These are phyloP conservation scores for Spodoptera littoralis DNA, from an alignment of 2,888 invertebrate genomes.

Conservation along the genomic window DNA sequence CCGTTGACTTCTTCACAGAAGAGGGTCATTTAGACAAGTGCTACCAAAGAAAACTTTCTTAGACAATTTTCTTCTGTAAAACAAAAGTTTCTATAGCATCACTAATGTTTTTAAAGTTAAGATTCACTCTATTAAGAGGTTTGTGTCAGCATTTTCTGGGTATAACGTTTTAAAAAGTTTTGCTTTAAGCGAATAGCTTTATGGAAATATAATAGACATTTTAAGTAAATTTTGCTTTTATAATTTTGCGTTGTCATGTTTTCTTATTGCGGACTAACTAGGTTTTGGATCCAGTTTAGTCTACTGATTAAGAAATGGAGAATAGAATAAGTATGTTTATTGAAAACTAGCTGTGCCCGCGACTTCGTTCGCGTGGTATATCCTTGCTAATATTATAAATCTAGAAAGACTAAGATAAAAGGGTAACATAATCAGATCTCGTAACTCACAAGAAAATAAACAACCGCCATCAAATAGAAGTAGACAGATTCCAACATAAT, in stretches of 20 bases:
- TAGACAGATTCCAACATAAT: slow-evolving; percentile 29
- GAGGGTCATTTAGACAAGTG: slow-evolving; percentile 40
- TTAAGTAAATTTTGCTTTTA: too few species aligned
- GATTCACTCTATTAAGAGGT: slow-evolving; percentile 43
- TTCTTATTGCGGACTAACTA: too few species aligned
- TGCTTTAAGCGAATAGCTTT: slow-evolving; percentile 11
- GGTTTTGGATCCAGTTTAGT: too few species aligned
- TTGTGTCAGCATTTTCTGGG: slow-evolving; percentile 40
- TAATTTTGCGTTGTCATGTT: too few species aligned
- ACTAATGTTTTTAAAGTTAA: slow-evolving; percentile 50
- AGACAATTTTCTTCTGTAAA: slow-evolving; percentile 47
- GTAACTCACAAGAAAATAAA: slow-evolving; percentile 6
- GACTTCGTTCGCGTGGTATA: too few species aligned
- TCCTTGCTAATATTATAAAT: too few species aligned
- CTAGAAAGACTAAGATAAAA: slow-evolving; percentile 12
- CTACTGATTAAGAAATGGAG: too few species aligned
- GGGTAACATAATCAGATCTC: neutral
- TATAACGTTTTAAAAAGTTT: slow-evolving; percentile 18
- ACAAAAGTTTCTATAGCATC: slow-evolving; percentile 57
- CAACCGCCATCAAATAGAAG: slow-evolving; percentile 22
- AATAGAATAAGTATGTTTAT: too few species aligned
- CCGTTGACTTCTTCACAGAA: slow-evolving; percentile 38
- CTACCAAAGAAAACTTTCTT: slow-evolving; percentile 44
- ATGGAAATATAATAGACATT: neutral
- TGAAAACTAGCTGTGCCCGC: too few species aligned